These are phyloP conservation scores for Andrena chrysosceles DNA, from an alignment of 2,888 invertebrate genomes.

Conservation along the genomic window DNA sequence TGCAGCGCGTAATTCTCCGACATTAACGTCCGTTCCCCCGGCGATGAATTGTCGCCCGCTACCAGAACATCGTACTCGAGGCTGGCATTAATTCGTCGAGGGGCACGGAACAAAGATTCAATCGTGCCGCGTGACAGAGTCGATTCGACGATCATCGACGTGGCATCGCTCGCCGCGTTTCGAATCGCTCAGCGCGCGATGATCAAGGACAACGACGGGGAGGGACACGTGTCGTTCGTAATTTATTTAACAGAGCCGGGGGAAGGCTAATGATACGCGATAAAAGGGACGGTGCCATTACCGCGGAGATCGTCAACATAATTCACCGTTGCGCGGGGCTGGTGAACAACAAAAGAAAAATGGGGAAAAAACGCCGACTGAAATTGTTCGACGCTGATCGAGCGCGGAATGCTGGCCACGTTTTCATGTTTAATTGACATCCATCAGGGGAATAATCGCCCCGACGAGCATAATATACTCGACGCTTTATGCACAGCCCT, in stretches of 20 bases:
- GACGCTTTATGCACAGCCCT: constrained; percentile 13
- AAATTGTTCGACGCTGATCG: constrained; percentile 54
- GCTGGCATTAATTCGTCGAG: not conserved
- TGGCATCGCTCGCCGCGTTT: not conserved
- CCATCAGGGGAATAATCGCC: constrained; percentile 58
- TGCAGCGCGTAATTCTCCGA: constrained; percentile 1
- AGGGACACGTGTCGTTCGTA: constrained; percentile 41
- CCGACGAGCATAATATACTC: constrained; percentile 57
- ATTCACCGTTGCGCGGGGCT: constrained; percentile 31
- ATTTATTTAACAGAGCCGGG: constrained; percentile 38
- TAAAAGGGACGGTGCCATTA: constrained; percentile 49
- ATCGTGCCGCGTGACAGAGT: not conserved
- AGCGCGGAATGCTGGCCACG: constrained; percentile 46
- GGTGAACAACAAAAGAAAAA: not conserved
- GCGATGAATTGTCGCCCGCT: constrained; percentile 3
- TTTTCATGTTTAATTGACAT: constrained; percentile 63
- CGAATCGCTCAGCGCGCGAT: constrained; percentile 9
- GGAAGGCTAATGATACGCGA: constrained; percentile 41
- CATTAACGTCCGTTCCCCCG: not conserved
- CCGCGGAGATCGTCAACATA: constrained; percentile 41
- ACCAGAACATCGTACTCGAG: not conserved
- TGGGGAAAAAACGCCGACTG: constrained; percentile 16
- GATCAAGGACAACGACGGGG: not conserved
- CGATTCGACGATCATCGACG: not conserved
- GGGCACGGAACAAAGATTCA: not conserved